Base-by-base conservation (phyloP, 2,797 vertebrate species). In the Falco columbarius region DNA sequence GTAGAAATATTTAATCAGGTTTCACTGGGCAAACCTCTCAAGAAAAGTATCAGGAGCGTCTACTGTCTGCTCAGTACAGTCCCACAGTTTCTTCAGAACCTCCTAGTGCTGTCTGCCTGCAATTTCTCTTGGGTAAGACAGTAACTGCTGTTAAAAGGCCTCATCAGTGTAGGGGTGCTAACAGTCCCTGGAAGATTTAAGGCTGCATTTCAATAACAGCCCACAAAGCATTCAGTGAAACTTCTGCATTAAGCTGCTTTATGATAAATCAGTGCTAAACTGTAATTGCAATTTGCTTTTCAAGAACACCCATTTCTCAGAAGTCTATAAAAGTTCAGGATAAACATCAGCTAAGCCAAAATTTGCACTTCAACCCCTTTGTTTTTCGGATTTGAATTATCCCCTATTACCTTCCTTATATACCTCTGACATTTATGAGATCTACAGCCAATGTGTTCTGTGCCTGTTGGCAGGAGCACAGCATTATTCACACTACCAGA, bases 281-380 rank as follows among this genome's bases (percentile, higher is more conserved):
- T 91, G 81, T 91, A 91, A 95, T 67, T 81, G 94, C 79, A 83
- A 76, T 95, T 94, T 93, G 90, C 92, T 95, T 92, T 93, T 91
- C 89, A 95, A 88, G 94, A 96, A 83, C 62, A 73, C 17, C 16
- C 81, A 51, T 90, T 92, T 87, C 90, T 96, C 90, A 87, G 68
- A 94, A 88, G 94, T 87, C 94, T 79, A 52, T 89, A 86, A 92
- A 95, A 95, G 90, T 89, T 93, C 81, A 54, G 55, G 40, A 65
- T 18, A 30, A 94, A 92, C 74, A 92, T 85, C 82, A 82, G 32
- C 6, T 2, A 66, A 91, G 83, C 83, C 88, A 88, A 83, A 81
- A 89, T 87, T 66, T 63, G n/a, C 63, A 42, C 83, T 67, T 87
- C 80, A 72, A 71, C 16, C 85, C 71, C 81, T 96, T 95, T 95